Evolutionary conservation across 1,140 invertebrate genomes (phyloP), one percentile per base, ranked within the genome.

Genomic region (Bombus sibiricus): DNA sequence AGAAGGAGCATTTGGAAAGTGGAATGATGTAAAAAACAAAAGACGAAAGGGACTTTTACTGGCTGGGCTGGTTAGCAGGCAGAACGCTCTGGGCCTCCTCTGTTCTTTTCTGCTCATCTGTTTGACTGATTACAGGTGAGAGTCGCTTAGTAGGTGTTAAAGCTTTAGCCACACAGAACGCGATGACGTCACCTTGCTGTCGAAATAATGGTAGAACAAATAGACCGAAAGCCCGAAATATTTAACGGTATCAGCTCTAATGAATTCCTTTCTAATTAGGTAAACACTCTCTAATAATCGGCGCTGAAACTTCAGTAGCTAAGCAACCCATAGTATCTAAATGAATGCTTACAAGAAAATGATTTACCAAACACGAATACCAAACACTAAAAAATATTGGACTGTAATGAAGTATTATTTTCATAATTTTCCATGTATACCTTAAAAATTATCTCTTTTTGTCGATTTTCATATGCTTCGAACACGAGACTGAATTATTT

Each of bases 101-200:
- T 22, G 73, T 53, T 76, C 62, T 53, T 53, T 53, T 68, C 59
- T 43, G 41, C 62, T 37, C 64, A 25, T 47, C 78, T 25, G 64
- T 71, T 71, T 71, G 78, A 80, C 41, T 53, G 78, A 80, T 80
- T 80, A 80, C 78, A 69, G 64, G n/a, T 15, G 78, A 80, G 77
- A 47, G 12, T 69, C 64, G 78, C 41, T 80, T 80, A 80, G 78
- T 39, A 69, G 78, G 78, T 53, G 43, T 39, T 69, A 80, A 80
- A 80, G 43, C 43, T 34, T 69, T 80, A 69, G 41, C 64, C 64
- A 53, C 78, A 80, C 78, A 47, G 68, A 80, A n/a, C 53, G 41
- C 41, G n/a, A 32, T 34, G 37, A 79, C 57, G 34, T 62, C 75
- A n/a, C 6, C 0, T 57, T 2, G 18, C 15, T 25, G 28, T 76